phyloP scores from a whole-genome alignment of 64 coral and sea anemone species.

The Stylophora pistillata region DNA sequence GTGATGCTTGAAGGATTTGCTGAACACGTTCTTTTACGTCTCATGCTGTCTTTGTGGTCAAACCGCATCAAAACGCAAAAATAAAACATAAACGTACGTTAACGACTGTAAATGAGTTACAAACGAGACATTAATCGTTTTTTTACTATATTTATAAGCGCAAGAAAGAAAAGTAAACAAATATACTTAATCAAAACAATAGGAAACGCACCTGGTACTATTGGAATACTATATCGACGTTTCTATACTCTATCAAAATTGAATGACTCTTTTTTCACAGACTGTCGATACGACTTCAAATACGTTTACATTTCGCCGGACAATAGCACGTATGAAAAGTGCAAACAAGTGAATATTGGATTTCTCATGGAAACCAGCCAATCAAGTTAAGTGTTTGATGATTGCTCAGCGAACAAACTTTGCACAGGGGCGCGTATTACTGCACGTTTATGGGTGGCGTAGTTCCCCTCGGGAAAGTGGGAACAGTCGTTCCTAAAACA shows the following conservation, averaged over 20 bases:
- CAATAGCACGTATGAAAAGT: neutral
- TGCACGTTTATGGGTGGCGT: too few species aligned
- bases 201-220: neutral
- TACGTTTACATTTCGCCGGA: neutral
- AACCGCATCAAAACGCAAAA: neutral
- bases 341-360: neutral
- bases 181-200: too few species aligned
- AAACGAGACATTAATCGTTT: neutral
- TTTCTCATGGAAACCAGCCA: neutral
- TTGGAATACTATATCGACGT: neutral
- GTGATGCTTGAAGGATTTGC: neutral
- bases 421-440: too few species aligned
- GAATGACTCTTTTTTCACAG: neutral
- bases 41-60: constrained; percentile 1
- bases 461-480: too few species aligned
- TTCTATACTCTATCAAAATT: neutral
- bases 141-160: neutral
- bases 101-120: neutral
- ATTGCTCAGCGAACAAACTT: neutral
- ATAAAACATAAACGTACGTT: neutral
- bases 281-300: neutral
- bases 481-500: too few species aligned
- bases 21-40: constrained; percentile 20
- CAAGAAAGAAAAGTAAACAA: too few species aligned
- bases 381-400: neutral